phyloP scores from a whole-genome alignment of 1,140 invertebrate species.

The Chironomus tepperi region DNA sequence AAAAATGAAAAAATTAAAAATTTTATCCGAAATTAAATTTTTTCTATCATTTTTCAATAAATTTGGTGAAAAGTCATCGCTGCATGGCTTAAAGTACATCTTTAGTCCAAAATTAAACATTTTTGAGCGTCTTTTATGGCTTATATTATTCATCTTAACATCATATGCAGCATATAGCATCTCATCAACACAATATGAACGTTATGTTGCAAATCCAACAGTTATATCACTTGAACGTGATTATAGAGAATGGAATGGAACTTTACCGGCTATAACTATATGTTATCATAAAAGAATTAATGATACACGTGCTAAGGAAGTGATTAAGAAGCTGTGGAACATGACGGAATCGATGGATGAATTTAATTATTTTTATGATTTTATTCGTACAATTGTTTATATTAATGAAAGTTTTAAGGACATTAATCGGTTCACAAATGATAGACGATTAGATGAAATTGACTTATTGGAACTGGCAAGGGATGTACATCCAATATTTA shows the following conservation, averaged over 20 bases:
- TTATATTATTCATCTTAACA: neutral
- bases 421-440: slow-evolving; percentile 40
- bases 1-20: too few relatives aligned
- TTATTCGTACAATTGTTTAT: slow-evolving; percentile 41
- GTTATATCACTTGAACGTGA: slow-evolving; percentile 58
- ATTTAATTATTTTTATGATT: slow-evolving; percentile 39
- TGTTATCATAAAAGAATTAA: slow-evolving; percentile 44
- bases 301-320: slow-evolving; percentile 34
- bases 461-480: slow-evolving; percentile 36
- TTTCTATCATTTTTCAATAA: neutral
- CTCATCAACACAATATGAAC: slow-evolving; percentile 29
- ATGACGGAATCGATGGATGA: slow-evolving; percentile 36
- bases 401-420: slow-evolving; percentile 35
- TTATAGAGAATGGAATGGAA: slow-evolving; percentile 56
- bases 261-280: slow-evolving; percentile 50
- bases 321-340: slow-evolving; percentile 36
- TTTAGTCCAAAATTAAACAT: neutral
- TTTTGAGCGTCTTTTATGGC: neutral
- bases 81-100: neutral
- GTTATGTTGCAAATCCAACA: slow-evolving; percentile 47
- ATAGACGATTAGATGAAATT: slow-evolving; percentile 39
- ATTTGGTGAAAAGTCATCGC: neutral
- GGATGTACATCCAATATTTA: slow-evolving; percentile 39
- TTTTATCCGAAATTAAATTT: neutral
- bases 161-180: neutral